Evolutionary conservation across 2,113 vertebrate genomes (phyloP).

Genomic region (Alligator mississippiensis): DNA sequence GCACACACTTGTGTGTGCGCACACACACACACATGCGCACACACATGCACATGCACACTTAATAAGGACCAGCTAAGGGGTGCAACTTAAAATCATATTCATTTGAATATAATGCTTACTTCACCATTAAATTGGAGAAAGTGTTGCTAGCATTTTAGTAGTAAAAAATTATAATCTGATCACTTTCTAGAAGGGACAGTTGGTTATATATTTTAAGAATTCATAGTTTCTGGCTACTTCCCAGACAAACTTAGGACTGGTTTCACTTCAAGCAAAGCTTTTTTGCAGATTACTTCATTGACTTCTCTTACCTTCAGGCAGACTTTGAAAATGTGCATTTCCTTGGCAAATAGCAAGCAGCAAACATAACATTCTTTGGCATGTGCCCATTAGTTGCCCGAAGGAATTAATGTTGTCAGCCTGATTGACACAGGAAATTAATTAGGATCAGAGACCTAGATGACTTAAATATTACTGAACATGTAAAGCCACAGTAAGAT

Average conservation of each 20-base stretch:
- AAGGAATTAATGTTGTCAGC: slow-evolving; percentile 2
- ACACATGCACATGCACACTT: neutral
- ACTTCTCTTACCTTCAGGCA: neutral
- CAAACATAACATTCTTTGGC: slow-evolving; percentile 11
- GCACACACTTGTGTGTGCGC: neutral
- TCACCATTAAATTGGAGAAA: neutral
- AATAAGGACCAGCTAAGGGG: neutral
- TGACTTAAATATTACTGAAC: neutral
- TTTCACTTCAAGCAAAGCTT: slow-evolving; percentile 22
- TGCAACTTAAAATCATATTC: neutral
- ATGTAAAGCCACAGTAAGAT: neutral
- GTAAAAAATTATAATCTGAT: neutral
- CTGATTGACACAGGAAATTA: slow-evolving; percentile 19
- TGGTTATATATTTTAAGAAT: neutral
- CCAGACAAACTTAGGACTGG: neutral
- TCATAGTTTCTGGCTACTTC: neutral
- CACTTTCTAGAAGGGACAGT: neutral
- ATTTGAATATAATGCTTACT: neutral
- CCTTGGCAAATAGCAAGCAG: neutral
- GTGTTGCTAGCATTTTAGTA: neutral
- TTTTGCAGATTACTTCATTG: neutral
- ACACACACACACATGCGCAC: no score
- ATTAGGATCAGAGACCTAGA: neutral
- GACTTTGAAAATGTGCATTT: neutral
- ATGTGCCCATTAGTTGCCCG: slow-evolving; percentile 6